Evolutionary conservation across 2,888 invertebrate genomes (phyloP).

Genomic region (Polydrusus cervinus): DNA sequence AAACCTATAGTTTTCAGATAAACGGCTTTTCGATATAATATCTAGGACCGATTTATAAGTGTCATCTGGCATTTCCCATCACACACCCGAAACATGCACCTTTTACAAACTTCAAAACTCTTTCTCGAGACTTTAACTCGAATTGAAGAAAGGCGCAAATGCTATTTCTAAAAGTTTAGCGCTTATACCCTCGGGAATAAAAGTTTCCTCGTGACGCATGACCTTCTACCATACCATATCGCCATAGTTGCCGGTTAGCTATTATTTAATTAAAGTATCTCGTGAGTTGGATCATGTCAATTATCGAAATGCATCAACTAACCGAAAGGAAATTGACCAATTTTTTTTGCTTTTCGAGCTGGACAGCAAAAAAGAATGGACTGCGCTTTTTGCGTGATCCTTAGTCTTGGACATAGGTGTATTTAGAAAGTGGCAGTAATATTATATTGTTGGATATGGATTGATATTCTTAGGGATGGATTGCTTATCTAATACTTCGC

Average conservation of each 20-base stretch:
- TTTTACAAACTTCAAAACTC: slow-evolving; percentile 40
- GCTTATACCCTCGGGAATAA: slow-evolving; percentile 43
- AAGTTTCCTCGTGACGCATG: slow-evolving; percentile 44
- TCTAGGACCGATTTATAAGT: slow-evolving; percentile 38
- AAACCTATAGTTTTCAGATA: slow-evolving; percentile 27
- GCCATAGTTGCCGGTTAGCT: slow-evolving; percentile 25
- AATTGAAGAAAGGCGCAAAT: slow-evolving; percentile 51
- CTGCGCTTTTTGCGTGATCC: too few species aligned
- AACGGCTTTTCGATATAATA: slow-evolving; percentile 35
- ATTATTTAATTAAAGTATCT: neutral
- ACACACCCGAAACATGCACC: slow-evolving; percentile 48
- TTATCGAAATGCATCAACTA: too few species aligned
- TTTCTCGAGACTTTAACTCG: slow-evolving; percentile 47
- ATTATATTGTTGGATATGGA: too few species aligned
- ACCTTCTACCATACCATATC: slow-evolving; percentile 41
- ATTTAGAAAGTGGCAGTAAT: too few species aligned
- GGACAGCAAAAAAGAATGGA: too few species aligned
- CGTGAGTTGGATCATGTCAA: too few species aligned
- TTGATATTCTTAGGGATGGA: too few species aligned
- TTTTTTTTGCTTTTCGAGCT: too few species aligned
- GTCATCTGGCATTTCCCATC: slow-evolving; percentile 53
- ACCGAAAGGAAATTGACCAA: too few species aligned
- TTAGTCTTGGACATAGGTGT: too few species aligned
- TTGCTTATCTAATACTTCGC: too few species aligned
- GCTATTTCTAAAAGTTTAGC: slow-evolving; percentile 47